Percentiles rank a stretch among this genome's conserved stretches.
Conservation (phyloP, 2,797 vertebrate genomes). For the Pteropus rufus region DNA sequence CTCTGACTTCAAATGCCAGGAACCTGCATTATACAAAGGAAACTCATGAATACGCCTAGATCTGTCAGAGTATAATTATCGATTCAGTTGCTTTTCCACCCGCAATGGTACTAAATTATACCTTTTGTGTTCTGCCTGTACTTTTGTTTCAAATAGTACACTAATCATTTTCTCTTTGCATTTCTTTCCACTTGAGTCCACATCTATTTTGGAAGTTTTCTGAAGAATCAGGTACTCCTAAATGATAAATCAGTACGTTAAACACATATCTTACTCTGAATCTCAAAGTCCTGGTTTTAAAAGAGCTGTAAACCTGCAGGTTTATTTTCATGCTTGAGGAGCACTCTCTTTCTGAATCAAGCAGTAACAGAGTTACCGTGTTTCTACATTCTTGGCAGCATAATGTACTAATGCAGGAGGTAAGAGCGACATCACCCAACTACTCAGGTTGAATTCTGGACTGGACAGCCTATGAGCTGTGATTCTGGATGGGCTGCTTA, state of each 20-base stretch:
- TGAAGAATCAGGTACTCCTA: conserved; percentile 89
- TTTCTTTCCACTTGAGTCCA: conserved; percentile 91
- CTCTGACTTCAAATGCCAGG: conserved; percentile 87
- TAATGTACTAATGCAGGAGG: not conserved
- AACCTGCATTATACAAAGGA: conserved; percentile 84
- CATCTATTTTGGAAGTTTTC: conserved; percentile 90
- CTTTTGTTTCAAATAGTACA: conserved; percentile 85
- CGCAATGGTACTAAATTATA: conserved; percentile 81
- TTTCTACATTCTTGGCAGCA: not conserved
- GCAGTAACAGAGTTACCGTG: not conserved
- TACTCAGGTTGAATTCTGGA: not conserved
- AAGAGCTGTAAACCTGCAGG: conserved; percentile 15
- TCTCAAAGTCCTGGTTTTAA: conserved; percentile 18
- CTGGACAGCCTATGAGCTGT: not conserved
- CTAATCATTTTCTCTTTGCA: conserved; percentile 93
- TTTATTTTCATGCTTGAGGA: not conserved
- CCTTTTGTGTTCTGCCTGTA: conserved; percentile 82
- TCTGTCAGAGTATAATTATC: conserved; percentile 82
- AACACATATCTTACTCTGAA: conserved; percentile 21
- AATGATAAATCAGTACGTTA: conserved; percentile 69
- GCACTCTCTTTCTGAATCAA: not conserved
- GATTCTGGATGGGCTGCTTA: not conserved
- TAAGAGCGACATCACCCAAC: not conserved
- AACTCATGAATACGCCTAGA: conserved; percentile 76
- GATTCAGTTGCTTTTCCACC: conserved; percentile 80